A percentile compares a stretch with the other conserved stretches of the same genome.
Conservation (phyloP, 2,888 invertebrate species). For the Caenorhabditis virilis region DNA sequence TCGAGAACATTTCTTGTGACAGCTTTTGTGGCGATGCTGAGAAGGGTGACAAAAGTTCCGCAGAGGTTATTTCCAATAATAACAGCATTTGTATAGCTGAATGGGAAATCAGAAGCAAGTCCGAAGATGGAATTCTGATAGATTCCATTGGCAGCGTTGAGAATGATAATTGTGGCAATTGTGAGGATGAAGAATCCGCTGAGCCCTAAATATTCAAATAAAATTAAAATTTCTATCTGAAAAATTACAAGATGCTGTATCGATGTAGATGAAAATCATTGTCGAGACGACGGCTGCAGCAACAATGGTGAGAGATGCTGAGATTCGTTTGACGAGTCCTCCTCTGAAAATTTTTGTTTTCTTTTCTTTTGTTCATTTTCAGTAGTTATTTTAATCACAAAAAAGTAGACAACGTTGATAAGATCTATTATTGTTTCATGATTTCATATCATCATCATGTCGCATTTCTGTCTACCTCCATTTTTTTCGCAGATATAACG, state of each 20-base stretch:
- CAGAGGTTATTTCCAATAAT: slow-evolving; percentile 75
- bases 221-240: background rate
- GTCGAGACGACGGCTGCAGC: slow-evolving; percentile 70
- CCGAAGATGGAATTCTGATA: slow-evolving; percentile 81
- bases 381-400: too few relatives aligned
- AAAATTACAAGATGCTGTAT: slow-evolving; percentile 70
- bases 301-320: slow-evolving; percentile 69
- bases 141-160: slow-evolving; percentile 83
- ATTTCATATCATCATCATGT: too few relatives aligned
- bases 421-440: too few relatives aligned
- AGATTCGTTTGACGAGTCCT: slow-evolving; percentile 83
- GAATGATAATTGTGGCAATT: slow-evolving; percentile 70
- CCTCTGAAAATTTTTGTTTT: slow-evolving; percentile 73
- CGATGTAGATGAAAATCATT: slow-evolving; percentile 70
- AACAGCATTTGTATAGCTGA: slow-evolving; percentile 81
- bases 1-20: slow-evolving; percentile 30
- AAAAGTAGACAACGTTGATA: too few relatives aligned
- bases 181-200: slow-evolving; percentile 70
- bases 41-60: slow-evolving; percentile 67
- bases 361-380: background rate
- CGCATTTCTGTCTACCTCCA: too few relatives aligned
- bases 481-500: background rate
- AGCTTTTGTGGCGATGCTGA: slow-evolving; percentile 60
- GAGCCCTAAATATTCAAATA: slow-evolving; percentile 66
- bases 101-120: slow-evolving; percentile 88